Conservation (phyloP, 2,888 invertebrate genomes). For the Pocota personata region DNA sequence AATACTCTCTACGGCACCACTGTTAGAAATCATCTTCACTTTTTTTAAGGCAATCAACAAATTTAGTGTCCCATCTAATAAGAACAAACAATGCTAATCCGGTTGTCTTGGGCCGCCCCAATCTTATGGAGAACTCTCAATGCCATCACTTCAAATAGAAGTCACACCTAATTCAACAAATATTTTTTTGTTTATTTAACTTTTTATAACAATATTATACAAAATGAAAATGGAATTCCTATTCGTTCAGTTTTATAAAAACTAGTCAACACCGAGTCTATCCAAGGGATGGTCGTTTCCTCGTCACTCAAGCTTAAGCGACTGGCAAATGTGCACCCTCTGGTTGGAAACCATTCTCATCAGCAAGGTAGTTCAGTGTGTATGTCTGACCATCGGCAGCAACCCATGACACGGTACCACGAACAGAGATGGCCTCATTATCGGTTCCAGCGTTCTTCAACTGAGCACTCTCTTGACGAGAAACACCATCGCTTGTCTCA, state of each 20-base stretch:
- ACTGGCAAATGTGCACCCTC: constrained; percentile 80
- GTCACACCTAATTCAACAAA: background rate
- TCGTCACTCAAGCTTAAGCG: background rate
- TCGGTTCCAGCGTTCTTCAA: constrained; percentile 82
- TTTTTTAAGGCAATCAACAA: no score
- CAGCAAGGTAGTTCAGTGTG: constrained; percentile 83
- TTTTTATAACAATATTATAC: constrained; percentile 21
- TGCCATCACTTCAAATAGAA: background rate
- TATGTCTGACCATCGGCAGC: constrained; percentile 83
- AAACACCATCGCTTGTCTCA: constrained; percentile 83
- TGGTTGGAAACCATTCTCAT: constrained; percentile 85
- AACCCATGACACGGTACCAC: constrained; percentile 82
- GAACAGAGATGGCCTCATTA: constrained; percentile 82
- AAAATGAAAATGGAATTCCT: constrained; percentile 9
- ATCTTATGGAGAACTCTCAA: background rate
- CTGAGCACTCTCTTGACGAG: constrained; percentile 81
- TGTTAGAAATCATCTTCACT: background rate
- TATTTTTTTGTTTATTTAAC: constrained; percentile 19
- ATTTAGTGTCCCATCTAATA: background rate
- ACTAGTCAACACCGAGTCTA: constrained; percentile 21
- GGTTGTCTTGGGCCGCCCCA: background rate
- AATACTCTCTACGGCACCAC: background rate
- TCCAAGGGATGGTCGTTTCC: background rate
- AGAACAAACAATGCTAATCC: background rate
- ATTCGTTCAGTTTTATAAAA: constrained; percentile 58